Percentiles rank a stretch among this genome's conserved stretches.
phyloP scores from a whole-genome alignment of 2,797 vertebrate genomes.

The Chelonia mydas region DNA sequence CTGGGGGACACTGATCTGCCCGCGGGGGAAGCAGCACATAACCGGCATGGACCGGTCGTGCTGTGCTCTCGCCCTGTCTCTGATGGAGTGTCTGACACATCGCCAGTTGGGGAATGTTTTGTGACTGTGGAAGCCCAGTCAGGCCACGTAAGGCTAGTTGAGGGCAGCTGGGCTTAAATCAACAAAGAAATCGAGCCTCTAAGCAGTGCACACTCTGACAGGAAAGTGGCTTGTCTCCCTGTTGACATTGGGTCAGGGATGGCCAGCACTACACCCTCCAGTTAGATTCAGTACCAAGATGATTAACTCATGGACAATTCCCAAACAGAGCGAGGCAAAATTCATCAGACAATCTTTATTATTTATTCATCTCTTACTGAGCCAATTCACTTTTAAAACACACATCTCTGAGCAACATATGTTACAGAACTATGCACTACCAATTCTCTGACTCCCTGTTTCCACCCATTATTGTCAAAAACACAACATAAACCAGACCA shows the following conservation, averaged over 20 bases:
- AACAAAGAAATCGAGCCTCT: background rate
- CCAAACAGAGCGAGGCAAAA: too few relatives aligned
- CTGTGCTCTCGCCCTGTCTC: background rate
- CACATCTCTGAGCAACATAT: too few relatives aligned
- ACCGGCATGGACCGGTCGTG: background rate
- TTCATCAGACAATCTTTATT: too few relatives aligned
- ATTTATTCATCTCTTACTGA: too few relatives aligned
- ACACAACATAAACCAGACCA: too few relatives aligned
- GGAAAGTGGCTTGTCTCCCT: background rate
- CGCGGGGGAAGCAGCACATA: background rate
- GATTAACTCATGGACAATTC: background rate
- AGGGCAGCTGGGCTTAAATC: background rate
- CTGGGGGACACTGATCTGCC: background rate
- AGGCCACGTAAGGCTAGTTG: background rate
- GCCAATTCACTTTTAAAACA: too few relatives aligned
- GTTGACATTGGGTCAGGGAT: background rate
- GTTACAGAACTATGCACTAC: too few relatives aligned
- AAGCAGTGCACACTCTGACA: background rate
- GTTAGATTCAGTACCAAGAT: background rate
- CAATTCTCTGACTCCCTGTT: too few relatives aligned
- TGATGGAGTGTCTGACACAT: background rate
- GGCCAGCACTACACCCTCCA: too few relatives aligned
- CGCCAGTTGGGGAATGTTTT: too few relatives aligned
- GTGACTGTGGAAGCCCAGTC: background rate
- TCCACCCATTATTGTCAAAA: too few relatives aligned